A percentile compares a stretch with the other conserved stretches of the same genome.
Evolutionary conservation across 2,113 vertebrate species (phyloP).

Genomic region (Epinephelus lanceolatus): DNA sequence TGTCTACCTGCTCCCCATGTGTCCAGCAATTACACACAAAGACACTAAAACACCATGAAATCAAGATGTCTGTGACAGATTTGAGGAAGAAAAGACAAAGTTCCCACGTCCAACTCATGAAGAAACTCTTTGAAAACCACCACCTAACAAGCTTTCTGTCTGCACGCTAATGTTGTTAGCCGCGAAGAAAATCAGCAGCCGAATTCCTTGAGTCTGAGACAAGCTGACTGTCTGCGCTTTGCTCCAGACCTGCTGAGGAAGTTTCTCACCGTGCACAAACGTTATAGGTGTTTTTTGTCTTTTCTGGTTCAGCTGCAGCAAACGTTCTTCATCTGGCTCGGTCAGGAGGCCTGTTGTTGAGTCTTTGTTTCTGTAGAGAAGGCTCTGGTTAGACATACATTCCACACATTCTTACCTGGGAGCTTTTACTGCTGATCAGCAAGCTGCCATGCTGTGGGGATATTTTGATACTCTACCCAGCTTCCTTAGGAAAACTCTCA

Average conservation of each 20-base stretch:
- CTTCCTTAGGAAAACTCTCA: not conserved
- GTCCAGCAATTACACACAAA: not conserved
- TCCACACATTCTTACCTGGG: slow-evolving; percentile 19
- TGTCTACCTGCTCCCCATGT: not conserved
- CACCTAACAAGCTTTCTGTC: slow-evolving; percentile 11
- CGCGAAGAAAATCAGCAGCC: slow-evolving; percentile 7
- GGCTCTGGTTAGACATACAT: slow-evolving; percentile 26
- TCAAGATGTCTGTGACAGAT: slow-evolving; percentile 27
- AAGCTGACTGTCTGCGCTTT: not conserved
- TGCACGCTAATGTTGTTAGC: slow-evolving; percentile 46
- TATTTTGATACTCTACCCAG: slow-evolving; percentile 9
- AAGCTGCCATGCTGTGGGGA: not conserved
- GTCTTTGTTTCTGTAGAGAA: not conserved
- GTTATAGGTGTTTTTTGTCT: not conserved
- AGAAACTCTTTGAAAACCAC: slow-evolving; percentile 1
- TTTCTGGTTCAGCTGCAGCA: not conserved
- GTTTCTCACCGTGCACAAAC: not conserved
- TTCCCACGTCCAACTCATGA: not conserved
- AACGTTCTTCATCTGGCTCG: not conserved
- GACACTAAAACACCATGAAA: not conserved
- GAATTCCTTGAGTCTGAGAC: slow-evolving; percentile 25
- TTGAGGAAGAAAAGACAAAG: not conserved
- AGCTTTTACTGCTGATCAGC: not conserved
- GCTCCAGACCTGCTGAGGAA: slow-evolving; percentile 1
- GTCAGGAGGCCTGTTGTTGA: not conserved